Conservation (phyloP, 2,888 invertebrate genomes). For the Julus scandinavius region DNA sequence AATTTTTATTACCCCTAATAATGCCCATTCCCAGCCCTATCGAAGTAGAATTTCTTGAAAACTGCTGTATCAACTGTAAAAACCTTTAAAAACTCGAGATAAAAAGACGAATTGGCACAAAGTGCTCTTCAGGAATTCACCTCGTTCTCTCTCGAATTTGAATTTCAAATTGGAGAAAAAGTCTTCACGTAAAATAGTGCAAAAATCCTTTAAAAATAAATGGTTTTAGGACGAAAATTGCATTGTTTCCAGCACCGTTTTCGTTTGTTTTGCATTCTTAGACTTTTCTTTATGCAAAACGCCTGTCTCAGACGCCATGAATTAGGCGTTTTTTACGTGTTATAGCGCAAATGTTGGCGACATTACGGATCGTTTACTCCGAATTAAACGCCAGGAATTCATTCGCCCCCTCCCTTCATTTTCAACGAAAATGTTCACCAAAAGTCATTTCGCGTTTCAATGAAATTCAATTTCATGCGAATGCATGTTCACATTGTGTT, state of each 20-base stretch:
- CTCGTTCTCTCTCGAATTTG: neutral
- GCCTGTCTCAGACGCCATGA: neutral
- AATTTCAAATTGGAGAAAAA: slow-evolving; percentile 21
- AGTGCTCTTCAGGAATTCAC: neutral
- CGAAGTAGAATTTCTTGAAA: neutral
- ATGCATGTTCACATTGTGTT: neutral
- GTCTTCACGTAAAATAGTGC: neutral
- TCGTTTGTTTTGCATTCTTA: slow-evolving; percentile 1
- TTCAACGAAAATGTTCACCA: neutral
- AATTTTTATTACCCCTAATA: no score
- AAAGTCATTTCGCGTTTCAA: neutral
- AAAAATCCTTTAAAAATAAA: neutral
- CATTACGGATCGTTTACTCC: slow-evolving; percentile 44
- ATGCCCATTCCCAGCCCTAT: neutral
- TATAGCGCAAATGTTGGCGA: neutral
- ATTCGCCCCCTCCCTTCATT: neutral
- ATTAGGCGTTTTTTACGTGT: neutral
- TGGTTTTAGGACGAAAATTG: neutral
- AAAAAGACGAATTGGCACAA: neutral
- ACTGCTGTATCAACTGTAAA: neutral
- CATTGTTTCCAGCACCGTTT: neutral
- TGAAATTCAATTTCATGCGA: slow-evolving; percentile 9
- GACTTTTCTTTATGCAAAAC: slow-evolving; percentile 32
- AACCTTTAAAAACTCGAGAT: neutral
- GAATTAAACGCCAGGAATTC: slow-evolving; percentile 34